phyloP scores from a whole-genome alignment of 2,888 invertebrate genomes.

The Drosophila formosana region DNA sequence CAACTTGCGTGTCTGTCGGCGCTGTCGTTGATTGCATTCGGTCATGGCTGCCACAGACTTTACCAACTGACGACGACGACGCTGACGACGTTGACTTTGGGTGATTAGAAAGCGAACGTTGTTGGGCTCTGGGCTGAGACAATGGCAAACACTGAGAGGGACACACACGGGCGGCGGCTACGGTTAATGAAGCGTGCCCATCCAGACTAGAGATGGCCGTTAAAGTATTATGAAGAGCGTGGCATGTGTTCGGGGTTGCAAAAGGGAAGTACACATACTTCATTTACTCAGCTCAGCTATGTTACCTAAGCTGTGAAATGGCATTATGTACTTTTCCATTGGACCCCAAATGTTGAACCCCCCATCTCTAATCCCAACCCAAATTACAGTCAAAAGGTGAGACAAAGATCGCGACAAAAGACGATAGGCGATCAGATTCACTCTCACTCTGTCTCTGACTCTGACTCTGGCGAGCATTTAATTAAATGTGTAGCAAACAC shows the following conservation, averaged over 20 bases:
- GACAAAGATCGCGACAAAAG: conserved; percentile 39
- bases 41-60: conserved; percentile 66
- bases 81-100: conserved; percentile 29
- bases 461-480: conserved; percentile 32
- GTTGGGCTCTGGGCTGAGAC: conserved; percentile 38
- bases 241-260: conserved; percentile 7
- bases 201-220: conserved; percentile 36
- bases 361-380: conserved; percentile 26
- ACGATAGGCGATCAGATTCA: conserved; percentile 47
- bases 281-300: conserved; percentile 2
- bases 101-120: conserved; percentile 77
- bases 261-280: conserved; percentile 8
- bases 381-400: conserved; percentile 23
- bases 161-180: conserved; percentile 42
- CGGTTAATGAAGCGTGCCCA: conserved; percentile 59
- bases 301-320: conserved; percentile 18
- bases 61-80: conserved; percentile 23
- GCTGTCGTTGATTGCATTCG: conserved; percentile 71
- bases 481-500: conserved; percentile 61
- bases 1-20: conserved; percentile 69
- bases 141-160: conserved; percentile 58
- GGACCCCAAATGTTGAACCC: background rate
- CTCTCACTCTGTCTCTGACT: conserved; percentile 44
- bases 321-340: conserved; percentile 13
- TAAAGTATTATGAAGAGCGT: conserved; percentile 2